Evolutionary conservation across 2,113 vertebrate genomes (phyloP).

Genomic region (Indicator maculatus): DNA sequence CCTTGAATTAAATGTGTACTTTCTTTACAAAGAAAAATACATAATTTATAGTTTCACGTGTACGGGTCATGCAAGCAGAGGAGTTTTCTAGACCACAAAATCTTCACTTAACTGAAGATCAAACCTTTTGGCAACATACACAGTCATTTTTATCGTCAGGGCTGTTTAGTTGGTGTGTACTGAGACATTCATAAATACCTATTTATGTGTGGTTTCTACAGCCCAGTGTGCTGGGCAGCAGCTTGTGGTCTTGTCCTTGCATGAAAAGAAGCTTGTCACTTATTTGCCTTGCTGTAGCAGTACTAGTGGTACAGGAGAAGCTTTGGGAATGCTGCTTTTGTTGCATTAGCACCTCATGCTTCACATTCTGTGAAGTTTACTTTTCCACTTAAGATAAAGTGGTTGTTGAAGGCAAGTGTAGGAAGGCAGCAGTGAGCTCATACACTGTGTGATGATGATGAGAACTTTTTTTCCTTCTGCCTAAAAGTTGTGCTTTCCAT

Average conservation of each 20-base stretch:
- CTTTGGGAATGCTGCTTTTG: not conserved
- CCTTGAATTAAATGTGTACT: not conserved
- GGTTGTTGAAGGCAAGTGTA: not conserved
- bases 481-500: not conserved
- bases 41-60: not conserved
- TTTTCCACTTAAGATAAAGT: not conserved
- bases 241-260: not conserved
- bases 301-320: not conserved
- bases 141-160: not conserved
- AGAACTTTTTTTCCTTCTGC: not conserved
- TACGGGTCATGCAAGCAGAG: not conserved
- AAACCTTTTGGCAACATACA: not conserved
- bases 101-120: not conserved
- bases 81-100: slow-evolving; percentile 6
- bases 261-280: not conserved
- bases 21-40: not conserved
- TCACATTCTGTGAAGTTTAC: not conserved
- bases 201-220: not conserved
- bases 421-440: not conserved
- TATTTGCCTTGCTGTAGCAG: not conserved
- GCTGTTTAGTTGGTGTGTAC: not conserved
- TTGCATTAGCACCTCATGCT: not conserved
- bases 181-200: not conserved
- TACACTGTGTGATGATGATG: not conserved
- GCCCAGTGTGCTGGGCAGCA: not conserved